These are phyloP conservation scores for Procambarus virginalis DNA, from an alignment of 1,140 invertebrate genomes.

Conservation along the genomic window DNA sequence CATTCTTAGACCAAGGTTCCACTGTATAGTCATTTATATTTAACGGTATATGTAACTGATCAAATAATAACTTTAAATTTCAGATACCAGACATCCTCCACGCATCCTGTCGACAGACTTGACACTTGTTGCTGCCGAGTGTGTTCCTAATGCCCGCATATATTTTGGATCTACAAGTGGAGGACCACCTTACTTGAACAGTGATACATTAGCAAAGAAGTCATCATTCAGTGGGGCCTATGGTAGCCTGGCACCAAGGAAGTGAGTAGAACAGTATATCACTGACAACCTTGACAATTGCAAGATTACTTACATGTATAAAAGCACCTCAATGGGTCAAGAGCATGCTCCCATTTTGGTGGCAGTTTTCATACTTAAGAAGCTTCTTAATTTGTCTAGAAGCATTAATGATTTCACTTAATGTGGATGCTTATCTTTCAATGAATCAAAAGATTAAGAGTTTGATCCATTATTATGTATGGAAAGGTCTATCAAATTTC, in stretches of 20 bases:
- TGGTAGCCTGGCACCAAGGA: conserved; percentile 1
- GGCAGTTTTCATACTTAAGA: too few relatives aligned
- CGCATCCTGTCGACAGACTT: conserved; percentile 9
- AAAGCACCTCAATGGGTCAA: too few relatives aligned
- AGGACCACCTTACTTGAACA: conserved; percentile 27
- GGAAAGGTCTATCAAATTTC: too few relatives aligned
- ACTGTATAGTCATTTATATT: background rate
- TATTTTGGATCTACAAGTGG: conserved; percentile 8
- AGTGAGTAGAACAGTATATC: background rate
- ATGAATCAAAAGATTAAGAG: too few relatives aligned
- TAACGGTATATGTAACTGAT: background rate
- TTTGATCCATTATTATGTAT: too few relatives aligned
- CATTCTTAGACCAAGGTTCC: too few relatives aligned
- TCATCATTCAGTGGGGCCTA: conserved; percentile 44
- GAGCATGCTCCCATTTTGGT: too few relatives aligned
- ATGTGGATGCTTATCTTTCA: too few relatives aligned
- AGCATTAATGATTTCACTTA: too few relatives aligned
- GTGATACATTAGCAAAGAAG: conserved; percentile 53
- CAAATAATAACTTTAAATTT: background rate
- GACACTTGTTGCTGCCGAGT: conserved; percentile 37
- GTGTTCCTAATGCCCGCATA: conserved; percentile 53
- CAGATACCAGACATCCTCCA: conserved; percentile 40
- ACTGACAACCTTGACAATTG: background rate
- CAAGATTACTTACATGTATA: too few relatives aligned
- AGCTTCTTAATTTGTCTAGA: too few relatives aligned